Evolutionary conservation across 2,888 invertebrate species (phyloP).

Genomic region (Corbicula japonica): DNA sequence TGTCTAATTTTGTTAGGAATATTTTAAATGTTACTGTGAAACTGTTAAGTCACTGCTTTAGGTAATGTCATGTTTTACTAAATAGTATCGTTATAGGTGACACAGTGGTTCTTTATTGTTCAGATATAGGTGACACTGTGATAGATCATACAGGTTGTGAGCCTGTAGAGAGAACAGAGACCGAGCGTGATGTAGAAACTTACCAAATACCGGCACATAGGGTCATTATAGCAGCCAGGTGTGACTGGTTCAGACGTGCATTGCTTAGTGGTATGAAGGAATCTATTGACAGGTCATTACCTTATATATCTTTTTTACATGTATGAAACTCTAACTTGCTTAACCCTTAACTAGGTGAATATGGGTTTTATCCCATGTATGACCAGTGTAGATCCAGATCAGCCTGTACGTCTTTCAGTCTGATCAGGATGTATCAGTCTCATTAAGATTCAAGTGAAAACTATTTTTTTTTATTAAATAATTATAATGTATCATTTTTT

Average conservation of each 20-base stretch:
- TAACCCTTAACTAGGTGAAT: too few species aligned
- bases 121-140: constrained; percentile 84
- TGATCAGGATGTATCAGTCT: too few species aligned
- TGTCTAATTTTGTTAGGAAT: too few species aligned
- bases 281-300: constrained; percentile 90
- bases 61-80: too few species aligned
- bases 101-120: constrained; percentile 7
- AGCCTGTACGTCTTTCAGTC: neutral
- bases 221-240: constrained; percentile 90
- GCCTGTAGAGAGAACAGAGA: constrained; percentile 76
- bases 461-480: neutral
- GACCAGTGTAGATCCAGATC: too few species aligned
- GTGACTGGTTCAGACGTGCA: constrained; percentile 91
- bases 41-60: too few species aligned
- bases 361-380: too few species aligned
- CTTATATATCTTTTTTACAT: too few species aligned
- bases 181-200: constrained; percentile 80
- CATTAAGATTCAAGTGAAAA: neutral
- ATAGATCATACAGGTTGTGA: constrained; percentile 84
- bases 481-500: neutral
- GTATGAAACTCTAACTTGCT: too few species aligned
- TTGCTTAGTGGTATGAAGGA: constrained; percentile 91
- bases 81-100: too few species aligned
- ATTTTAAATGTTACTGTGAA: too few species aligned
- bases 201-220: constrained; percentile 88